Percentiles rank a stretch among this genome's conserved stretches.
phyloP scores from a whole-genome alignment of 2,888 invertebrate genomes.

The Dusona sp. region DNA sequence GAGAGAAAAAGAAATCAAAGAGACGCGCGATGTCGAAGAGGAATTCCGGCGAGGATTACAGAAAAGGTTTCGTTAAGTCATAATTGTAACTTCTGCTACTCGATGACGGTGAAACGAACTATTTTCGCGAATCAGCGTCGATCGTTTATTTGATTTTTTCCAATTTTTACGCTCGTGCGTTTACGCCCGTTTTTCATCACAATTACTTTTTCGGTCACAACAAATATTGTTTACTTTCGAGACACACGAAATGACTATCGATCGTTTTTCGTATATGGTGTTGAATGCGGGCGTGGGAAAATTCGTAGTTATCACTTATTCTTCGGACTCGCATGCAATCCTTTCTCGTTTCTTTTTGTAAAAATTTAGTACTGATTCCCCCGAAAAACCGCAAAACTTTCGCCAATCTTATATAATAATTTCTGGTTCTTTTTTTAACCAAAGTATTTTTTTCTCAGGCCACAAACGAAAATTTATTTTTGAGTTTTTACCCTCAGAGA shows the following conservation, averaged over 20 bases:
- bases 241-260: not conserved
- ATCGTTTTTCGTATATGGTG: not conserved
- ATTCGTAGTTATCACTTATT: not conserved
- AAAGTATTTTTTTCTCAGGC: not conserved
- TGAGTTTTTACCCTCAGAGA: not conserved
- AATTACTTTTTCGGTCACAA: not conserved
- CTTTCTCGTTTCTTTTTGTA: not conserved
- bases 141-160: constrained; percentile 35
- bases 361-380: constrained; percentile 15
- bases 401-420: constrained; percentile 15
- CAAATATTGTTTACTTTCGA: not conserved
- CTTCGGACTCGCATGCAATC: not conserved
- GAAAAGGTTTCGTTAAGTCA: constrained; percentile 82
- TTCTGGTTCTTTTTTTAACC: not conserved
- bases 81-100: constrained; percentile 69
- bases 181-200: constrained; percentile 11
- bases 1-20: constrained; percentile 54
- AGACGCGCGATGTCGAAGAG: constrained; percentile 77
- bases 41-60: constrained; percentile 79
- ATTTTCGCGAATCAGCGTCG: constrained; percentile 42
- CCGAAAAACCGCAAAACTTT: not conserved
- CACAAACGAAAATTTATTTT: not conserved
- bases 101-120: constrained; percentile 66
- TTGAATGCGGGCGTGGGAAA: not conserved
- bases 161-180: constrained; percentile 18